Base-by-base conservation (phyloP, 2,888 invertebrate species). In the Octonoba sinensis region DNA sequence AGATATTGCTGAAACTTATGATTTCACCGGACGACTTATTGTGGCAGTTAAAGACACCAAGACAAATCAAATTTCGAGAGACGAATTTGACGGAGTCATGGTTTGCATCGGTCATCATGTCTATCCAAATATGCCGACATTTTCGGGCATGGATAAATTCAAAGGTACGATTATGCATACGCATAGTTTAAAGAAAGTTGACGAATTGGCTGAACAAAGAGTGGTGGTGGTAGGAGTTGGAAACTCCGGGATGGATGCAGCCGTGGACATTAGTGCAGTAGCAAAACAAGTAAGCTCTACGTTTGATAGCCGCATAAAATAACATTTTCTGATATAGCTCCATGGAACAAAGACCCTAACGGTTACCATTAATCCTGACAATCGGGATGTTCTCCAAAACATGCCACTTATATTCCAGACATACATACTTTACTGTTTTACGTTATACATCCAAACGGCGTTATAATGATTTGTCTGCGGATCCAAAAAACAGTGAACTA, bases 161-260 rank as follows among this genome's bases (percentile, higher is more conserved):
- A 66, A 74, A 16, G 86, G 86, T 8, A 57, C 73, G 49, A 74
- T 85, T n/a, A 73, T 86, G 15, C 86, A 86, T 75, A 65, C 85
- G 13, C 86, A 85, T 56, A 84, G 85, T 8, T 85, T 83, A 70
- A 82, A 85, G n/a, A 81, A 82, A 18, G 66, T 81, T 0, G 24
- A 62, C 8, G 84, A 77, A 44, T 85, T 84, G 75, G 81, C 78
- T 20, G 87, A 86, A 54, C 87, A 87, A 84, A 85, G 87, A 56
- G 88, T 90, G 3, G 87, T 90, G 22, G 87, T 90, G 1, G 86
- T 90, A 36, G 90, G 90, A 4, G 88, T 90, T 72, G 90, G 90
- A 1, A 90, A 90, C 84, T 90, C 90, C 0, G 90, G 87, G 1
- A 87, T 87, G 0, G 89, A 89, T 85, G 85, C 86, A 3, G 87